Percentiles rank a stretch among this genome's conserved stretches.
Evolutionary conservation across 2,797 vertebrate species (phyloP).

Genomic region (Spea hammondii): DNA sequence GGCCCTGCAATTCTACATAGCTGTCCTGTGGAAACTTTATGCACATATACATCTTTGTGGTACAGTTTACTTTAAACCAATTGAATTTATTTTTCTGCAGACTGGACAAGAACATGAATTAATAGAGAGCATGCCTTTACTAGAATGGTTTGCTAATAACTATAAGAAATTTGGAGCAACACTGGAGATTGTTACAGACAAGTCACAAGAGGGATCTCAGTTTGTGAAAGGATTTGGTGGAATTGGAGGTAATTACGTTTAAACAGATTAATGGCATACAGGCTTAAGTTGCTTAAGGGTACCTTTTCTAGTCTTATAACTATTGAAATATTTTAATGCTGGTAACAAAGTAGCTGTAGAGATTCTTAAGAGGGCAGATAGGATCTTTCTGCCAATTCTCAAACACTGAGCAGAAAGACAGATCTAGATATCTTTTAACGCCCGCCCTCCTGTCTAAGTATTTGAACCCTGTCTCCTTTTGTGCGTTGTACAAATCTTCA

Average conservation of each 20-base stretch:
- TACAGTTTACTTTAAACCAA: background rate
- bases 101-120: conserved; percentile 97
- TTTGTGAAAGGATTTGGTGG: conserved; percentile 99
- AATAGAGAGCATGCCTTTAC: conserved; percentile 96
- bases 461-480: too few relatives aligned
- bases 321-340: too few relatives aligned
- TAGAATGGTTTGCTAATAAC: conserved; percentile 99
- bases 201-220: conserved; percentile 98
- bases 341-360: too few relatives aligned
- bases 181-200: conserved; percentile 98
- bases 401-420: too few relatives aligned
- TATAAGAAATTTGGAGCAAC: conserved; percentile 99
- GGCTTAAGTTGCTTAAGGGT: too few relatives aligned
- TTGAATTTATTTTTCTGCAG: conserved; percentile 59
- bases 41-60: background rate
- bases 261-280: background rate
- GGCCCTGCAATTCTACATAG: too few relatives aligned
- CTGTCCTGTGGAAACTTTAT: background rate
- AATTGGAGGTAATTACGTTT: conserved; percentile 84
- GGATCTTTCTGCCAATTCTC: too few relatives aligned
- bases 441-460: too few relatives aligned
- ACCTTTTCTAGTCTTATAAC: too few relatives aligned
- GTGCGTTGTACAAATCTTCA: too few relatives aligned
- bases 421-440: too few relatives aligned
- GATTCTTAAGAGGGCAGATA: too few relatives aligned